Base-by-base conservation (phyloP, 1,140 invertebrate species). In the Nasonia vitripennis region DNA sequence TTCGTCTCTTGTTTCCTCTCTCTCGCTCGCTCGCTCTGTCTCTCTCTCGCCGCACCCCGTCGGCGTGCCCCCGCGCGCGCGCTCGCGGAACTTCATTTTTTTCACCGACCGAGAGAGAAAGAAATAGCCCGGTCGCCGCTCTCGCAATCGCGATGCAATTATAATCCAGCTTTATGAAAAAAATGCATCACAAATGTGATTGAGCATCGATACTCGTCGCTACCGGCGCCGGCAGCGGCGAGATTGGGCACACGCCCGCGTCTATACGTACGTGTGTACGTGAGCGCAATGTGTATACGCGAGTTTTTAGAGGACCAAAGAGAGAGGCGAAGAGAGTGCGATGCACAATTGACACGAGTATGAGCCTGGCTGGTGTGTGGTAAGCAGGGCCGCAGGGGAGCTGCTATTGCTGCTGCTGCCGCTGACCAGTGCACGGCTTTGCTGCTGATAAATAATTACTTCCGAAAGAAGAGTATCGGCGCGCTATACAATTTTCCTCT, bases 141-240 rank as follows among this genome's bases (percentile, higher is more conserved):
- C 90, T 92, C 91, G 91, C 92, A 91, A 92, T 93, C 90, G 91
- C 91, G 92, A 93, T 92, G 92, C 92, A 93, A 93, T 93, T 93
- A 93, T 93, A 93, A 93, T 93, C 91, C 92, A 93, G 92, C 92
- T 93, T 93, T 93, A 93, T 93, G 91, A 91, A 93, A 88, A 91
- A 92, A 93, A 92, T 93, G 92, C 92, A 93, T 93, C 91, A 90
- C 92, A 93, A 93, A 93, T 93, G 91, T 93, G 92, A 93, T 93
- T 93, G 92, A 93, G 92, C 91, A 92, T 91, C 91, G 92, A 92
- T 93, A 93, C 91, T 73, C 88, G 87, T 88, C 88, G 88, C 89
- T 86, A 88, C 89, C 89, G 90, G 86, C 81, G 85, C 86, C 81
- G 34, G 34, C 34, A 81, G 75, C 81, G 82, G 79, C 83, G 87